phyloP scores from a whole-genome alignment of 1,140 invertebrate genomes.

The Brachystomella parvula region DNA sequence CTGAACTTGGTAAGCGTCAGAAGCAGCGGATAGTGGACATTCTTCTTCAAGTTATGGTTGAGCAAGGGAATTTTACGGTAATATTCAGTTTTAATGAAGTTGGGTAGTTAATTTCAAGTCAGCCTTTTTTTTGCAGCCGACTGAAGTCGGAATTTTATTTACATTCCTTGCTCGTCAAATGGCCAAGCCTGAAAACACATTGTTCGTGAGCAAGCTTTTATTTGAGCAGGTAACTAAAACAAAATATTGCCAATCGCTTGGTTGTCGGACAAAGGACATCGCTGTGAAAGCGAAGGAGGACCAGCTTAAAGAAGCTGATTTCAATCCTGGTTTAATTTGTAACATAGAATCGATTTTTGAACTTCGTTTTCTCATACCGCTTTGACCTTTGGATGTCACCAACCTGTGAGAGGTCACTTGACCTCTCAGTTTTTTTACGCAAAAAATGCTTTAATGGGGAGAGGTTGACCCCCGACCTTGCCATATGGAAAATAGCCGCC shows the following conservation, averaged over 20 bases:
- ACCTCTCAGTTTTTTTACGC: too few species aligned
- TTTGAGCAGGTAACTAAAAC: conserved; percentile 48
- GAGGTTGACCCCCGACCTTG: too few species aligned
- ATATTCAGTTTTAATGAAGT: conserved; percentile 39
- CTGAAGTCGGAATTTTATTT: conserved; percentile 61
- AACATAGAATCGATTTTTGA: not conserved
- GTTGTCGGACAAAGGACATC: not conserved
- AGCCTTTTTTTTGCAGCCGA: conserved; percentile 41
- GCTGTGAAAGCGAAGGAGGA: not conserved
- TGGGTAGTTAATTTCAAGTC: not conserved
- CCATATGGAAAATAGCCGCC: too few species aligned
- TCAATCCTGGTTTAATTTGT: too few species aligned
- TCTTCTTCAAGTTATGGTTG: conserved; percentile 64
- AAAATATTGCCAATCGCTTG: too few species aligned
- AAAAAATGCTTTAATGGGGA: too few species aligned
- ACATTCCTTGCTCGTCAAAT: conserved; percentile 65
- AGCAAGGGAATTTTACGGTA: conserved; percentile 58
- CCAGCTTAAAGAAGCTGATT: too few species aligned
- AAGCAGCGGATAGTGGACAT: conserved; percentile 73
- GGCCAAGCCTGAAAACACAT: conserved; percentile 43
- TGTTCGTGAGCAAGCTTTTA: conserved; percentile 47
- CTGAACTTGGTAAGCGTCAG: conserved; percentile 62
- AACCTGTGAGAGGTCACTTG: too few species aligned
- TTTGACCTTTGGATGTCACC: too few species aligned
- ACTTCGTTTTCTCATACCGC: not conserved